Evolutionary conservation across 1,140 invertebrate genomes (phyloP).

Genomic region (Camponotus vicinus): DNA sequence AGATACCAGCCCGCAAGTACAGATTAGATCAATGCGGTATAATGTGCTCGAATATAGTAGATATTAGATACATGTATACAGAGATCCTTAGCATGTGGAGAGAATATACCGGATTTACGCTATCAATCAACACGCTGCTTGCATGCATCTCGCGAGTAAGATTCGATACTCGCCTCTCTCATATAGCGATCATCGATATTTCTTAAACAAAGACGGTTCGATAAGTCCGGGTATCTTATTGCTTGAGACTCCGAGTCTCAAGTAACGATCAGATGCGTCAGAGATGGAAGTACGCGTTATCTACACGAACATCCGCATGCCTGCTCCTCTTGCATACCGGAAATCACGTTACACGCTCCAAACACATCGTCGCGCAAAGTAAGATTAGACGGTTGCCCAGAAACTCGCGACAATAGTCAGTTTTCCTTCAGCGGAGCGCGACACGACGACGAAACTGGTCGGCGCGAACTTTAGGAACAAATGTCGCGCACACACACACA

Average conservation of each 20-base stretch:
- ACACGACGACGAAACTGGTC: neutral
- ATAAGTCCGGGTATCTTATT: constrained; percentile 56
- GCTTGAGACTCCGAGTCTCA: neutral
- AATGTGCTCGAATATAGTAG: constrained; percentile 1
- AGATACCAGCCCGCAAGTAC: constrained; percentile 64
- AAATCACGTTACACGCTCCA: constrained; percentile 43
- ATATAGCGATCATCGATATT: neutral
- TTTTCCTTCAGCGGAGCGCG: constrained; percentile 27
- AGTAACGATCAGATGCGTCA: constrained; percentile 42
- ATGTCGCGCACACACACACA: neutral
- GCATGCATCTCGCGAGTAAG: neutral
- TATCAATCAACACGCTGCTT: constrained; percentile 9
- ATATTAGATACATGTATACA: neutral
- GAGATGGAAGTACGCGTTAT: constrained; percentile 28
- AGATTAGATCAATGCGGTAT: constrained; percentile 67
- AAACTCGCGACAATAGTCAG: constrained; percentile 5
- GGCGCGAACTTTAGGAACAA: constrained; percentile 17
- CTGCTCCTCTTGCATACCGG: neutral
- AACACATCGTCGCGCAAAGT: constrained; percentile 5
- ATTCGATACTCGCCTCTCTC: neutral
- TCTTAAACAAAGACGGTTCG: constrained; percentile 7
- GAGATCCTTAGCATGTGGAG: neutral
- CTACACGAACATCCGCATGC: constrained; percentile 36
- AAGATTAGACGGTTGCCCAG: constrained; percentile 31
- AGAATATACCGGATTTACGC: neutral